A percentile compares a stretch with the other conserved stretches of the same genome.
phyloP scores from a whole-genome alignment of 1,140 invertebrate genomes.

The Nephotettix cincticeps region DNA sequence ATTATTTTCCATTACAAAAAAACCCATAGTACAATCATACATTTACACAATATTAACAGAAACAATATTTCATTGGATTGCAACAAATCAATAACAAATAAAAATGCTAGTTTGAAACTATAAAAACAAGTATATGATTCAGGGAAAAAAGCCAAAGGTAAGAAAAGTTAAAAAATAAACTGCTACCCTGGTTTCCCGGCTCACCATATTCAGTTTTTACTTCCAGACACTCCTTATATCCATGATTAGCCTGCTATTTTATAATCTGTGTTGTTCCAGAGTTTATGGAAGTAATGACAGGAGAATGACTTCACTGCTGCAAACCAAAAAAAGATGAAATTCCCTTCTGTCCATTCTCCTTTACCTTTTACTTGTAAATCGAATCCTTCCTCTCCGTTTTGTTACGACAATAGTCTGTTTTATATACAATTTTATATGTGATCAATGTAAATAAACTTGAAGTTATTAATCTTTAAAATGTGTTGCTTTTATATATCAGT shows the following conservation, averaged over 20 bases:
- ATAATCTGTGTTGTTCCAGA: conserved; percentile 28
- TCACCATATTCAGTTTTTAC: not conserved
- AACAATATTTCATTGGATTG: no score
- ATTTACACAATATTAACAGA: no score
- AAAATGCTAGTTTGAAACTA: not conserved
- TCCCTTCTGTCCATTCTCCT: not conserved
- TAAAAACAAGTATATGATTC: not conserved
- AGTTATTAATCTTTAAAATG: not conserved
- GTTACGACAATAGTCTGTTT: not conserved
- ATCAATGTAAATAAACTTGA: no score
- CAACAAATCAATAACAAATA: not conserved
- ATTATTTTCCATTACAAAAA: no score
- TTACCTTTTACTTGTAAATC: not conserved
- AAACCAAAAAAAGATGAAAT: not conserved
- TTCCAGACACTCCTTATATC: not conserved
- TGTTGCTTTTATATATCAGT: not conserved
- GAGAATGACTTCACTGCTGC: conserved; percentile 32
- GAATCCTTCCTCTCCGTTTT: not conserved
- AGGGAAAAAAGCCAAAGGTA: not conserved
- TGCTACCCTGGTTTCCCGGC: not conserved
- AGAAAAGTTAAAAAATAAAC: not conserved
- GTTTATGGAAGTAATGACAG: conserved; percentile 43
- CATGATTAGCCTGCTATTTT: not conserved
- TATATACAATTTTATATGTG: not conserved
- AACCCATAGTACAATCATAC: no score